Evolutionary conservation across 2,113 vertebrate genomes (phyloP), one percentile per base, ranked within the genome.

Genomic region (Holacanthus passer): DNA sequence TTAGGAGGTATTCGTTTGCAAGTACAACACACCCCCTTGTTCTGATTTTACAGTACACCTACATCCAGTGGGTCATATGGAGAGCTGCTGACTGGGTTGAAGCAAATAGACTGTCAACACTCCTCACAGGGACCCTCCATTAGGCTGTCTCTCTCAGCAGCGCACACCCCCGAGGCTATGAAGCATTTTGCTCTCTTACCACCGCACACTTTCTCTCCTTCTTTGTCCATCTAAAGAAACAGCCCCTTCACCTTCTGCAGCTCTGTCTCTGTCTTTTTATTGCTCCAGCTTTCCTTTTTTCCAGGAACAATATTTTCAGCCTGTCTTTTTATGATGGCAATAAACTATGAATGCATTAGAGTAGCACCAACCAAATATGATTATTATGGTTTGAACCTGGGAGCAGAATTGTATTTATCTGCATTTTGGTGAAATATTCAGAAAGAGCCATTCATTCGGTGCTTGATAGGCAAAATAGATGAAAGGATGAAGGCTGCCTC

Each of bases 51-150:
- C 91, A 90, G 63, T 79, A 80, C 87, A 93, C 82, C 91, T 92
- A 91, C 84, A 86, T 85, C 86, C 88, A 88, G 83, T 63, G 81
- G 69, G n/a, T 80, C 72, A 73, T 78, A 37, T 70, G 75, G 74
- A 78, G 86, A 81, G 86, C 76, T 82, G 84, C 90, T 88, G 90
- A 90, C 91, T 87, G 87, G 77, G 77, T 84, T 84, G 89, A 91
- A 93, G 88, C 88, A 91, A 93, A 93, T 89, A 88, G 81, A 83
- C 87, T 90, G 86, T 91, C 92, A 86, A 78, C 81, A 79, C 64
- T 85, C 68, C 81, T 93, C 86, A 83, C 79, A 81, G 87, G 88
- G 86, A 91, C 82, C 86, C 84, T 94, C 89, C 87, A 92, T 93
- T 93, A 94, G 87, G 67, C 89, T 88, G 83, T 89, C 90, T 93